Base-by-base conservation (phyloP, 2,113 vertebrate species). In the Astur gentilis region DNA sequence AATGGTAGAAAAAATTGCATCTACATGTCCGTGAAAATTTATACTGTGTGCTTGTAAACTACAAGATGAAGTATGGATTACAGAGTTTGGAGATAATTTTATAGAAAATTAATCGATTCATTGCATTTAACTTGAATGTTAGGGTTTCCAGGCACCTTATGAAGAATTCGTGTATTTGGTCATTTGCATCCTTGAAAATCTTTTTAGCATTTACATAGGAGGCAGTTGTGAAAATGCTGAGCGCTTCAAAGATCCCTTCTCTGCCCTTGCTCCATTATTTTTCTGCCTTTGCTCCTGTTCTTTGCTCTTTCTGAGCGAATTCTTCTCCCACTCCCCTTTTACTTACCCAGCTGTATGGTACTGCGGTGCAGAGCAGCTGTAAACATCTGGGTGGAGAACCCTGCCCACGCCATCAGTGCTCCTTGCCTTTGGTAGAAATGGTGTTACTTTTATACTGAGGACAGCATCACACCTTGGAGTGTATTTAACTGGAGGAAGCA, bases 161-260 rank as follows among this genome's bases (percentile, higher is more conserved):
- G 55, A 80, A 67, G 87, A 87, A 82, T 81, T 78, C 38, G 45
- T 83, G 26, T 69, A 26, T 88, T 84, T 90, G 62, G 54, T 60
- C 26, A 71, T 71, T 96, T 84, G 32, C 72, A 94, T 94, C 71
- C 71, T 78, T 78, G 72, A 69, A 86, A 79, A 62, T 42, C 70
- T 60, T 80, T 64, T 91, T 57, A 65, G 34, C 42, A 50, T 94
- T 92, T 50, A 49, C 42, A 40, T 2, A 65, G 44, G 36, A 78
- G 57, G 81, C n/a, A 79, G 54, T 40, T 83, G 58, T 71, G 73
- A 90, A 94, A 85, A 71, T 50, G 47, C 34, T 13, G 60, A 47
- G 64, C 3, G 6, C 69, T 91, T 85, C n/a, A 55, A 84, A 90
- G 62, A 55, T 58, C 45, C 60, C 42, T 89, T 75, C 57, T 78